Evolutionary conservation across 1,140 invertebrate genomes (phyloP).

Genomic region (Hypsibius dujardini): DNA sequence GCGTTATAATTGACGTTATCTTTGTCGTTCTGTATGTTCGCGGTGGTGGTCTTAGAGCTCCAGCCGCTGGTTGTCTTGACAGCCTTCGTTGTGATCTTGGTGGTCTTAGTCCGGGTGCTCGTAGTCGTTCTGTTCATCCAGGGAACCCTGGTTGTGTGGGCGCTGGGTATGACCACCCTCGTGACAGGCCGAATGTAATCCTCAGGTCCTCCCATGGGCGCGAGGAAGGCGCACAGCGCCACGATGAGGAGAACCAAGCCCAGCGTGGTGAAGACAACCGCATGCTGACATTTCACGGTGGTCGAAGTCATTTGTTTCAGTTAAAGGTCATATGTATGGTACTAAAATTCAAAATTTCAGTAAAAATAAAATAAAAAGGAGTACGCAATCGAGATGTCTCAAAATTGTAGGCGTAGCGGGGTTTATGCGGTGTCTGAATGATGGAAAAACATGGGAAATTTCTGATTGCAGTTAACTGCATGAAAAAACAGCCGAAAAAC

Average conservation of each 20-base stretch:
- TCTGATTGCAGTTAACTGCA: no score
- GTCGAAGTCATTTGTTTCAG: not conserved
- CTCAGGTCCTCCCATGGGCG: not conserved
- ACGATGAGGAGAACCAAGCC: not conserved
- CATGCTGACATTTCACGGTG: constrained; percentile 6
- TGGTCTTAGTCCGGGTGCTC: not conserved
- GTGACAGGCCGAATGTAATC: not conserved
- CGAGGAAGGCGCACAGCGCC: not conserved
- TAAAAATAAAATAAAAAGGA: no score
- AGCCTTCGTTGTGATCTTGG: not conserved
- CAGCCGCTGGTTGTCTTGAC: not conserved
- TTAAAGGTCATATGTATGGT: no score
- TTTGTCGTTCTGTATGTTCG: not conserved
- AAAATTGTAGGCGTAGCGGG: no score
- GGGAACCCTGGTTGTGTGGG: not conserved
- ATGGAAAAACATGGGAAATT: no score
- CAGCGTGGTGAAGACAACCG: not conserved
- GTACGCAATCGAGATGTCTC: no score
- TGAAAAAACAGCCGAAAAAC: no score
- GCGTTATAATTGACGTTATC: not conserved
- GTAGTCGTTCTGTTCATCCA: not conserved
- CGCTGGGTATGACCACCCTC: not conserved
- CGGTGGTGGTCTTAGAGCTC: not conserved
- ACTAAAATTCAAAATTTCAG: no score
- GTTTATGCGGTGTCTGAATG: no score